Evolutionary conservation across 2,888 invertebrate species (phyloP).

Genomic region (Dexiosoma caninum): DNA sequence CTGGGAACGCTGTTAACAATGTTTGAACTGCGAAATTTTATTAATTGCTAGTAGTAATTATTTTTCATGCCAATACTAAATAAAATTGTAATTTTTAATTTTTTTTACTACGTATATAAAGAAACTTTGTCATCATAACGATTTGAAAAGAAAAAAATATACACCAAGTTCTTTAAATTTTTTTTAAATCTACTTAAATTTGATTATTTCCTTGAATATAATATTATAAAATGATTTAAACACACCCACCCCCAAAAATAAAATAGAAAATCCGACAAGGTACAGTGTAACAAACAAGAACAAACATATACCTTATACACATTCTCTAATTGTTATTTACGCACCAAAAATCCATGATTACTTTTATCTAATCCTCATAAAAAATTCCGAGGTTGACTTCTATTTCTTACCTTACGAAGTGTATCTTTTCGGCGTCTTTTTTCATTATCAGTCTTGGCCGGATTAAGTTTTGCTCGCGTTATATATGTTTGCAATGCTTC

Average conservation of each 20-base stretch:
- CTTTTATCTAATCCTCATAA: background rate
- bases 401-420: conserved; percentile 73
- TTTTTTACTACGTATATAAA: too few relatives aligned
- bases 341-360: conserved; percentile 23
- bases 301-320: conserved; percentile 45
- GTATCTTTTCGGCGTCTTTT: conserved; percentile 76
- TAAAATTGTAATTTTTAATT: too few relatives aligned
- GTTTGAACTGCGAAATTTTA: too few relatives aligned
- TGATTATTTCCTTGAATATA: background rate
- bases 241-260: conserved; percentile 58
- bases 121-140: too few relatives aligned
- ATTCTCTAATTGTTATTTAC: conserved; percentile 40
- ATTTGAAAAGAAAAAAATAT: too few relatives aligned
- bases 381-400: background rate
- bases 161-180: too few relatives aligned
- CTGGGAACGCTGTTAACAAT: too few relatives aligned
- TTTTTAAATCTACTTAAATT: too few relatives aligned
- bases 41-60: too few relatives aligned
- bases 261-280: conserved; percentile 33
- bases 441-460: conserved; percentile 75
- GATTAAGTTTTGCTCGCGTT: conserved; percentile 75
- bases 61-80: too few relatives aligned
- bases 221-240: background rate
- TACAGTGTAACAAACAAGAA: conserved; percentile 52
- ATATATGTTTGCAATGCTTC: conserved; percentile 72